phyloP scores from a whole-genome alignment of 1,140 invertebrate species.

The Drosophila ercepeae region DNA sequence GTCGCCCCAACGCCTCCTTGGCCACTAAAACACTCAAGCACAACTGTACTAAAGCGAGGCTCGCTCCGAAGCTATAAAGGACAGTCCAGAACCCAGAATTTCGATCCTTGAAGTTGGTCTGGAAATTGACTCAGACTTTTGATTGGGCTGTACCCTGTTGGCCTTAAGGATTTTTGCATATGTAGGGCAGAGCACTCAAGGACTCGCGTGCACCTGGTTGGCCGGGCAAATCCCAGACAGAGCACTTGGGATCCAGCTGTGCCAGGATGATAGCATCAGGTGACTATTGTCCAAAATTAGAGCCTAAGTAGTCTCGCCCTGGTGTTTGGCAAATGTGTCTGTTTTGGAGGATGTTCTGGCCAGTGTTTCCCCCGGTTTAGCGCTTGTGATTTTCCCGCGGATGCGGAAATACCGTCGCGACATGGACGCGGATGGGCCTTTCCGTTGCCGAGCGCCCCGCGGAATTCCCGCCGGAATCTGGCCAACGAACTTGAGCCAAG shows the following conservation, averaged over 20 bases:
- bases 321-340: not conserved
- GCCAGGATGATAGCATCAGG: slow-evolving; percentile 27
- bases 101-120: not conserved
- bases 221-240: slow-evolving; percentile 36
- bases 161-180: not conserved
- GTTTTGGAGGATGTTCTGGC: not conserved
- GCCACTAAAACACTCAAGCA: not conserved
- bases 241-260: slow-evolving; percentile 34
- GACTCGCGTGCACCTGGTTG: slow-evolving; percentile 28
- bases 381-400: slow-evolving; percentile 28
- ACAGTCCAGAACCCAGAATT: not conserved
- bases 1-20: not conserved
- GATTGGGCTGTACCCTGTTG: not conserved
- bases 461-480: not conserved
- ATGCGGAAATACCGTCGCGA: slow-evolving; percentile 34
- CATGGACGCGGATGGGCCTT: slow-evolving; percentile 11
- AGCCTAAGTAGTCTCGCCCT: slow-evolving; percentile 44
- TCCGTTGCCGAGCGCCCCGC: slow-evolving; percentile 35
- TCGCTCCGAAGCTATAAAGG: slow-evolving; percentile 3
- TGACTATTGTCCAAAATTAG: slow-evolving; percentile 31
- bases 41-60: slow-evolving; percentile 24
- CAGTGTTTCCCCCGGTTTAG: slow-evolving; percentile 39
- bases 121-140: too few species aligned
- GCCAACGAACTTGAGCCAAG: slow-evolving; percentile 3
- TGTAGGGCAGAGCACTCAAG: slow-evolving; percentile 1